phyloP scores from a whole-genome alignment of 30 jellyfish, hydroid and myxozoan genomes.

The Cassiopea xamachana region DNA sequence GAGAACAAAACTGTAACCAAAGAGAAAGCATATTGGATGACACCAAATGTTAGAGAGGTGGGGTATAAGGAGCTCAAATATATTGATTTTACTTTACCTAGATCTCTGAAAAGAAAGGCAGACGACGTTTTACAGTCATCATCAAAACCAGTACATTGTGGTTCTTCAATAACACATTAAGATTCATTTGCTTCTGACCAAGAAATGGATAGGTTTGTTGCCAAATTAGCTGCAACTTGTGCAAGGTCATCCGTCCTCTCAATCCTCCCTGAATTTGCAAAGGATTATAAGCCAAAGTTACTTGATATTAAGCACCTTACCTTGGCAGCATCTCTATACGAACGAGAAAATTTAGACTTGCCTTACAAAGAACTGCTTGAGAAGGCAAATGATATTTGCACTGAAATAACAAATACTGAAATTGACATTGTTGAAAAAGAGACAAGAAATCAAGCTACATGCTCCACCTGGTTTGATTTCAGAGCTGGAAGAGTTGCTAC shows the following conservation, averaged over 20 bases:
- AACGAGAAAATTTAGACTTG: neutral
- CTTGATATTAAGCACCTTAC: neutral
- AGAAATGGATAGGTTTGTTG: slow-evolving; percentile 2
- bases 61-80: neutral
- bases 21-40: slow-evolving; percentile 17
- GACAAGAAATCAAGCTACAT: slow-evolving; percentile 27
- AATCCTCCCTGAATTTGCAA: slow-evolving; percentile 4
- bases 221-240: neutral
- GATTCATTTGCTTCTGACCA: neutral
- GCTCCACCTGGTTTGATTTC: neutral
- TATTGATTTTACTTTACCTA: slow-evolving; percentile 3
- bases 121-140: neutral
- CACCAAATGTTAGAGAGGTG: neutral
- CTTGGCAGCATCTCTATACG: slow-evolving; percentile 1
- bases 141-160: neutral
- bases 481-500: slow-evolving; percentile 40
- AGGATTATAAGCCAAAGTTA: neutral
- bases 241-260: slow-evolving; percentile 4
- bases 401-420: neutral
- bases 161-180: neutral
- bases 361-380: neutral
- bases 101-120: neutral
- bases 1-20: slow-evolving; percentile 11
- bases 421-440: slow-evolving; percentile 15
- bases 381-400: neutral